Evolutionary conservation across 2,888 invertebrate genomes (phyloP).

Genomic region (Euplexia lucipara): DNA sequence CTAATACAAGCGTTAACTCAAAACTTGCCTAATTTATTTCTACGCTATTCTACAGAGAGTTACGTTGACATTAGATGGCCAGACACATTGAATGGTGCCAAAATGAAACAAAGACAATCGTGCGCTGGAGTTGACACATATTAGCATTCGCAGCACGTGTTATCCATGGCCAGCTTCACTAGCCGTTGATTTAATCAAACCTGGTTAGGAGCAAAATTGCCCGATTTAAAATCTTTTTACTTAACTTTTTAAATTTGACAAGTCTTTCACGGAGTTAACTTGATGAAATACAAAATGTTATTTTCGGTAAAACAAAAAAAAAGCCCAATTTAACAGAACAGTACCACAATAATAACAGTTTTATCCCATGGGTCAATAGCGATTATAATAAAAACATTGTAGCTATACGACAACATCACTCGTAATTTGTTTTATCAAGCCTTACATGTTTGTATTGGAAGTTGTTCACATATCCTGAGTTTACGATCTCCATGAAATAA

Average conservation of each 20-base stretch:
- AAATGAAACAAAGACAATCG: too few relatives aligned
- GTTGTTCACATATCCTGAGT: slow-evolving; percentile 73
- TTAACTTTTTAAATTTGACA: neutral
- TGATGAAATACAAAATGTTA: slow-evolving; percentile 60
- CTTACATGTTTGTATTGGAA: slow-evolving; percentile 66
- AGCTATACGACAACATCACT: slow-evolving; percentile 73
- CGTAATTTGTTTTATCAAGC: slow-evolving; percentile 78
- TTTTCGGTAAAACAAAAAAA: slow-evolving; percentile 44
- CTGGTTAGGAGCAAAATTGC: neutral
- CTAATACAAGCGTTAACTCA: too few relatives aligned
- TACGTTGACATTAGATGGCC: too few relatives aligned
- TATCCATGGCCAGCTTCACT: too few relatives aligned
- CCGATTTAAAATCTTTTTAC: neutral
- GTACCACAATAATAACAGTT: slow-evolving; percentile 74
- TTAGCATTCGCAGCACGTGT: too few relatives aligned
- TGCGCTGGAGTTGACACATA: too few relatives aligned
- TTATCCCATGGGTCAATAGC: slow-evolving; percentile 71
- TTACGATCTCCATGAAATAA: slow-evolving; percentile 76
- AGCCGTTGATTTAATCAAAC: too few relatives aligned
- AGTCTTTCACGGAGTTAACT: slow-evolving; percentile 35
- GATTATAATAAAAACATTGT: slow-evolving; percentile 75
- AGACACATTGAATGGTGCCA: too few relatives aligned
- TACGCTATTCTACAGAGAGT: too few relatives aligned
- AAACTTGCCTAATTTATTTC: too few relatives aligned
- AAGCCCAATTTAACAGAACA: slow-evolving; percentile 77